Percentiles rank a stretch among this genome's conserved stretches.
Conservation (phyloP, 2,888 invertebrate species). For the Rhopalosiphum nymphaeae region DNA sequence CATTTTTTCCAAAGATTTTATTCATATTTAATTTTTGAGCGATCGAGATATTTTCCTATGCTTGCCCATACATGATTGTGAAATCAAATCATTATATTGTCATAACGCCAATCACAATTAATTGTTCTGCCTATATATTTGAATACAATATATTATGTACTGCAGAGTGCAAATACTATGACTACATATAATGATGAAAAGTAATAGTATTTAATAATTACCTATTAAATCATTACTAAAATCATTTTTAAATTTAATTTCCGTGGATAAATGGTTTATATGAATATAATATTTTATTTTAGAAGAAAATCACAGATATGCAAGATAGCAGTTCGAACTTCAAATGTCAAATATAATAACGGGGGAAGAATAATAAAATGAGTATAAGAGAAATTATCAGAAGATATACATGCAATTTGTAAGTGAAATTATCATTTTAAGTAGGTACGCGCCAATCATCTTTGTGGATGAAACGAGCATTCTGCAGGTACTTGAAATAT, state of each 20-base stretch:
- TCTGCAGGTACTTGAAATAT: background rate
- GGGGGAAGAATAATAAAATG: background rate
- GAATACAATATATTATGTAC: background rate
- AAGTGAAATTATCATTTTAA: background rate
- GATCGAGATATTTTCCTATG: conserved; percentile 1
- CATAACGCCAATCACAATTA: conserved; percentile 10
- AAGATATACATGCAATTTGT: background rate
- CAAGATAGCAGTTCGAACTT: background rate
- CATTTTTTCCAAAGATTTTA: conserved; percentile 18
- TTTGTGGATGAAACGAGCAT: background rate
- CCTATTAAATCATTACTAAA: background rate
- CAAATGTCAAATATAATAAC: background rate
- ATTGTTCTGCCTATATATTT: background rate
- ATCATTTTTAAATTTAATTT: background rate
- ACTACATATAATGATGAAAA: background rate
- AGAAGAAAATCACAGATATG: background rate
- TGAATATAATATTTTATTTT: background rate
- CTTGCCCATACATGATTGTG: background rate
- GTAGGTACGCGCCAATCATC: background rate
- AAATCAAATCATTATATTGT: conserved; percentile 33
- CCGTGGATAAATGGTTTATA: background rate
- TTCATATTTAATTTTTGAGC: conserved; percentile 10
- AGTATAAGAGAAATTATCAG: background rate
- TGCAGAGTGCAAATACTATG: background rate
- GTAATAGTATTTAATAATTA: background rate